These are phyloP conservation scores for Homalodisca vitripennis DNA, from an alignment of 1,140 invertebrate species.

Conservation along the genomic window DNA sequence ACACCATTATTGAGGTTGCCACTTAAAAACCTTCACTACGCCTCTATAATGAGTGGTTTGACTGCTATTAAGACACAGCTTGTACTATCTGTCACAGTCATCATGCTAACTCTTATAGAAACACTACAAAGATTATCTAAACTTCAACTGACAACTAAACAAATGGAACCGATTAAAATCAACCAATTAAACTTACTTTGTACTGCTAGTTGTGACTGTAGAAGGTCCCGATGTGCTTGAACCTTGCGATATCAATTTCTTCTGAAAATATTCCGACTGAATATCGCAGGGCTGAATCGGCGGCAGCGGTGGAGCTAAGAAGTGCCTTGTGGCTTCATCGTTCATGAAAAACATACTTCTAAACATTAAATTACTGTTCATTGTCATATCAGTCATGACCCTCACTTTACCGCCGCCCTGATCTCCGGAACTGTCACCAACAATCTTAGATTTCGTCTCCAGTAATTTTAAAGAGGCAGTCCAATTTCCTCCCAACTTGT, in stretches of 20 bases:
- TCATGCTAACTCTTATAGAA: too few relatives aligned
- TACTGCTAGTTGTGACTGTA: neutral
- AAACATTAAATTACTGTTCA: conserved; percentile 44
- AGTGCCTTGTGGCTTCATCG: conserved; percentile 43
- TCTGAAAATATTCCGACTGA: conserved; percentile 39
- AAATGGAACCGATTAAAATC: too few relatives aligned
- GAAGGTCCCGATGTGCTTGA: neutral
- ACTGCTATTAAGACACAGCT: too few relatives aligned
- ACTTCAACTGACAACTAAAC: too few relatives aligned
- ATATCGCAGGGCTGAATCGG: conserved; percentile 38
- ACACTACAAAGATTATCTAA: too few relatives aligned
- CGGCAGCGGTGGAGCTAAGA: conserved; percentile 42
- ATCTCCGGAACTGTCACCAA: neutral
- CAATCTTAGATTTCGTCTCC: too few relatives aligned
- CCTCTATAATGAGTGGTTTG: too few relatives aligned
- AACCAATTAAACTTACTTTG: conserved; percentile 15
- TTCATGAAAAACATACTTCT: conserved; percentile 45
- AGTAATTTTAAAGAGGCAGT: neutral
- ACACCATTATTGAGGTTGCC: too few relatives aligned
- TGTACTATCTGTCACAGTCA: too few relatives aligned
- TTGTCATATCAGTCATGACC: conserved; percentile 27
- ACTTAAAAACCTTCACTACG: too few relatives aligned
- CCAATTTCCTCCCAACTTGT: too few relatives aligned
- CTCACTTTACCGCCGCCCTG: neutral
- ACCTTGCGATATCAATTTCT: conserved; percentile 29